Evolutionary conservation across 2,888 invertebrate genomes (phyloP), one percentile per base, ranked within the genome.

Genomic region (Microplitis deprimator): DNA sequence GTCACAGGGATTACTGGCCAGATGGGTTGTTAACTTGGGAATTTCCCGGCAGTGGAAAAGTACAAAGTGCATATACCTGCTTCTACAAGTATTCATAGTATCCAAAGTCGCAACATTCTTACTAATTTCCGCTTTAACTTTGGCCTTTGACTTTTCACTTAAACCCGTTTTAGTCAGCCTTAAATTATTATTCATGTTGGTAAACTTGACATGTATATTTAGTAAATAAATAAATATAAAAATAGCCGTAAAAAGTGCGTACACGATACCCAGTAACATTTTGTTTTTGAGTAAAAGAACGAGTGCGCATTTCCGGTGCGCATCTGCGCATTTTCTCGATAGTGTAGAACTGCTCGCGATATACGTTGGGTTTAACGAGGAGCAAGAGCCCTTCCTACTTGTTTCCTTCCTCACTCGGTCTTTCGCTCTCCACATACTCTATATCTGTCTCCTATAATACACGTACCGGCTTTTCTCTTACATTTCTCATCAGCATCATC

Each of bases 311-410:
- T 72, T 72, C 39, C 39, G 20, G 20, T 62, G 72, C 72, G 72
- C 72, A 72, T 72, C 64, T 72, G 72, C 72, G 62, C 64, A 64
- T 72, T 72, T 71, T 72, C 72, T 64, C 16, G 20, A 29, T 38
- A 72, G 64, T 50, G 62, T 39, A n/a, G 61, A 16, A 40, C 68
- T 60, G 64, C 70, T 50, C 73, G 67, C 20, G 29, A 68, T 70
- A 71, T 61, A 73, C 73, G 50, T 20, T 74, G 50, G 13, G 13
- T 72, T 62, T 75, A 61, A 65, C 68, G 60, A 70, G 50, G 10
- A 50, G 50, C 8, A 13, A 50, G 50, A 50, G 50, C 68, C 68
- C 68, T 70, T 71, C 59, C 61, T 50, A 62, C 39, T 70, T 29
- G 38, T 61, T 65, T 39, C 38, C 60, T 72, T 39, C 38, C 38